Evolutionary conservation across 2,113 vertebrate species (phyloP).

Genomic region (Passer domesticus): DNA sequence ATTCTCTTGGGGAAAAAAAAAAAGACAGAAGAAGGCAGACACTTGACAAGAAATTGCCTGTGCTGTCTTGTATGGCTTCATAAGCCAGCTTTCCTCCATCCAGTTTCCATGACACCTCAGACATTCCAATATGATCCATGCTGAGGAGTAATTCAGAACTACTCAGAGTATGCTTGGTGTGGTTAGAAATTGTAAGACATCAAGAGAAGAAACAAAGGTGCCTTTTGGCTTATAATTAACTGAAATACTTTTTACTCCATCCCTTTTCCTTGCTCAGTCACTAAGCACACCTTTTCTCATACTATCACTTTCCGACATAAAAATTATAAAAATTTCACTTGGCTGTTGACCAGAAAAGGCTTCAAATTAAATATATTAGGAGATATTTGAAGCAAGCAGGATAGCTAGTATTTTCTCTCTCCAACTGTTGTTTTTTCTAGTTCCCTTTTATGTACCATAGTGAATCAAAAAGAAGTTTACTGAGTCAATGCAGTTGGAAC

Average conservation of each 20-base stretch:
- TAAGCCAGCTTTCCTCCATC: neutral
- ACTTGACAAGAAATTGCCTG: neutral
- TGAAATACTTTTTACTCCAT: neutral
- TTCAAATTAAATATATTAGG: neutral
- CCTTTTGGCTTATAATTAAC: neutral
- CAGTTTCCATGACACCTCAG: constrained; percentile 40
- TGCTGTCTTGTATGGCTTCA: neutral
- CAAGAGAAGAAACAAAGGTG: neutral
- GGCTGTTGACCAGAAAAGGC: neutral
- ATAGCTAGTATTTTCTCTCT: neutral
- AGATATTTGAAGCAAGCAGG: neutral
- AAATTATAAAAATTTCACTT: neutral
- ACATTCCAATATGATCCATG: neutral
- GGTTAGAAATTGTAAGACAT: neutral
- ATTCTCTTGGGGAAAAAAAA: neutral
- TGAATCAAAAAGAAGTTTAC: neutral
- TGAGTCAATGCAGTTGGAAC: neutral
- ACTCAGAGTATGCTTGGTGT: neutral
- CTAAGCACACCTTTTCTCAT: neutral
- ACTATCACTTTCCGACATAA: neutral
- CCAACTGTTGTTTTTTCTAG: neutral
- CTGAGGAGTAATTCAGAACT: neutral
- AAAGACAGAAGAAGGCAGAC: neutral
- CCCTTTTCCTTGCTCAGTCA: neutral
- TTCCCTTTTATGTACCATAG: neutral